Base-by-base conservation (phyloP, 2,113 vertebrate species). In the Otolemur garnettii region DNA sequence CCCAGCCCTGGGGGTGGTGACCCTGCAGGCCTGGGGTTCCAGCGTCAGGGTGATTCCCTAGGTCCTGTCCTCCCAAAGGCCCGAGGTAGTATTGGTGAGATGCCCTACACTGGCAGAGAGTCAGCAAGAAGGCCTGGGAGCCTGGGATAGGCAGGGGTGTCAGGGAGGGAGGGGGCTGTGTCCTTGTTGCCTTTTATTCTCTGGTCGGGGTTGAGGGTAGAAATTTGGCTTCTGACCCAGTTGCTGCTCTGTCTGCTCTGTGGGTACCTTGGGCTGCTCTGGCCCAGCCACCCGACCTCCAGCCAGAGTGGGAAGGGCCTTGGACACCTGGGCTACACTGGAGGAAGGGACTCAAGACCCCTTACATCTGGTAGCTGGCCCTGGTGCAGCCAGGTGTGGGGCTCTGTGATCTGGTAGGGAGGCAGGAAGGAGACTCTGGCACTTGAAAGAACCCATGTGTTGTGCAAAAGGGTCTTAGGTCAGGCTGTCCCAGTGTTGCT, bases 131-230 rank as follows among this genome's bases (percentile, higher is more conserved):
- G 74, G 19, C 60, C 19, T 28, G 28, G 57, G 87, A n/a, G 78
- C 33, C 6, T 38, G 7, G 24, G 94, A 53, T 5, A 1, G 33
- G 75, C 19, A 4, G 1, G 21, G 45, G 0, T 0, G 7, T 3
- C 7, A 55, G 33, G 10, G 45, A 6, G 30, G 9, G 21, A 1
- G 26, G 35, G 57, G 18, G 57, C 57, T 19, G 4, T 59, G 57
- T 30, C 53, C n/a, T 2, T 6, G 22, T 35, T 94, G 87, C 26
- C 42, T 38, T 64, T 33, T 55, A 22, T 9, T 72, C 71, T 53
- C 35, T 74, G 33, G 22, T 50, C 7, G 50, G 64, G 60, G 72
- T 7, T 2, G 7, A 30, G 13, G 69, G 35, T 14, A 11, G 50
- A 22, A 42, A 19, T 17, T 62, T 42, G 24, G 35, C 10, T 7